Evolutionary conservation across 1,140 invertebrate genomes (phyloP), one percentile per base, ranked within the genome.

Genomic region (Sipha flava): DNA sequence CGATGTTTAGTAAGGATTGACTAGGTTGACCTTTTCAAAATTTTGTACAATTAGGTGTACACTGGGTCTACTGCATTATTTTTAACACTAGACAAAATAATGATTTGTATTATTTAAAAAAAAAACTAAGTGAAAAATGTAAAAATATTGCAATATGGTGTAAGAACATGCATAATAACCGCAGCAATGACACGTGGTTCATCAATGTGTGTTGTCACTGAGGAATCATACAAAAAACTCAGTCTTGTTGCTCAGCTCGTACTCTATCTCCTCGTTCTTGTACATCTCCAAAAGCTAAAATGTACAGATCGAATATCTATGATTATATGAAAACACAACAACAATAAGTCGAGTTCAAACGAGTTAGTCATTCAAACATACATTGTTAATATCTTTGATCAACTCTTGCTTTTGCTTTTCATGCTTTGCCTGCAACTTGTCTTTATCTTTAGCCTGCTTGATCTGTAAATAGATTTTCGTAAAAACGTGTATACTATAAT

Each of bases 181-280:
- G 3, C 29, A 18, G 16, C 16, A 45, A 70, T 43, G 26, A 31
- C 18, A 70, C 7, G 18, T 7, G 9, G 26, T 6, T 47, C 40
- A 47, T 47, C 16, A 45, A 47, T 29, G 14, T 68, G 21, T 10
- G 21, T 68, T 6, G 43, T 47, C 1, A 43, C 40, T 16, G 40
- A 29, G 64, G 73, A 54, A 87, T 90, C 89, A 94, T 86, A 92
- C 94, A 87, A 94, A 96, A 86, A 94, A 96, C 85, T 96, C 94
- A 81, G 90, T 90, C 87, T 96, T 97, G 83, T 92, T 91, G 83
- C 92, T 92, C 87, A 97, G 89, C 84, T 96, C 93, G 85, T 95
- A 95, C 84, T 96, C 94, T 81, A 94, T 90, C 86, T 97, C 95
- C 86, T 95, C 94, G 87, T 95, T 95, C 87, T 96, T 95, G 88